A percentile compares a stretch with the other conserved stretches of the same genome.
Evolutionary conservation across 2,113 vertebrate genomes (phyloP).

Genomic region (Barbus barbus): DNA sequence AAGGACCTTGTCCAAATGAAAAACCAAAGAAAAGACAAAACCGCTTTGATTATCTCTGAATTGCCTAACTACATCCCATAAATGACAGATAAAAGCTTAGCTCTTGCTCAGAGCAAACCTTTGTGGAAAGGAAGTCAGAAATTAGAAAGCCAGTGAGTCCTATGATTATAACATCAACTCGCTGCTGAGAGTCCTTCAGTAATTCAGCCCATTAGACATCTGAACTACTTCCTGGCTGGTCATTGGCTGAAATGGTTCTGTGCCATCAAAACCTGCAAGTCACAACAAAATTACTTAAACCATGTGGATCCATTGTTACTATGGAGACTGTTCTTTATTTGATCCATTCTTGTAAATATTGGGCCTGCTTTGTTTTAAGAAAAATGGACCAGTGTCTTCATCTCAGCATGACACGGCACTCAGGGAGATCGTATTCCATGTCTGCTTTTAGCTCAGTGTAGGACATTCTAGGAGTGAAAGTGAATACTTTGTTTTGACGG

Average conservation of each 20-base stretch:
- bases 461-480: slow-evolving; percentile 2
- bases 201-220: slow-evolving; percentile 18
- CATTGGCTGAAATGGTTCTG: neutral
- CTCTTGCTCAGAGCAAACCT: slow-evolving; percentile 24
- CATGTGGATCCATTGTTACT: neutral
- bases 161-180: slow-evolving; percentile 7
- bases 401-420: neutral
- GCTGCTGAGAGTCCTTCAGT: slow-evolving; percentile 10
- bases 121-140: slow-evolving; percentile 1
- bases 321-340: neutral
- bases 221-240: slow-evolving; percentile 16
- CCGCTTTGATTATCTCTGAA: neutral
- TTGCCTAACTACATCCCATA: neutral
- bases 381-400: neutral
- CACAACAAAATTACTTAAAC: neutral
- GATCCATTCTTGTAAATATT: neutral
- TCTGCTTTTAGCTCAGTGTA: neutral
- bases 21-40: neutral
- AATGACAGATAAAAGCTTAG: slow-evolving; percentile 17
- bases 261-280: neutral
- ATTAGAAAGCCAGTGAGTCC: neutral
- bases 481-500: slow-evolving; percentile 1
- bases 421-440: neutral
- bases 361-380: neutral
- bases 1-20: neutral